Evolutionary conservation across 2,797 vertebrate species (phyloP).

Genomic region (Dermochelys coriacea): DNA sequence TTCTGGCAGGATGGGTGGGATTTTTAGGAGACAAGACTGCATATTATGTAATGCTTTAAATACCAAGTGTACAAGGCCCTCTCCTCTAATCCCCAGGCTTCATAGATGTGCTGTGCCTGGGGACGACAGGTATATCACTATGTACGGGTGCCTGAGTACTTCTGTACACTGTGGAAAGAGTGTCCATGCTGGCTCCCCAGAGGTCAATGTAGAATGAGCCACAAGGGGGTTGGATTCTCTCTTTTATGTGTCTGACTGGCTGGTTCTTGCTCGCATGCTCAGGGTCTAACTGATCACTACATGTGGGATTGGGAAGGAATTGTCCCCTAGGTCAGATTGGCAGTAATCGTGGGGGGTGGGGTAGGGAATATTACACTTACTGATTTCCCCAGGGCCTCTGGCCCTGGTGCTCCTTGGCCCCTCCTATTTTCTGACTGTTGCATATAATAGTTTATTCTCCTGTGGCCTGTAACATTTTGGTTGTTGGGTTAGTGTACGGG

Average conservation of each 20-base stretch:
- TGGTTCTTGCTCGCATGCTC: not conserved
- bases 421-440: not conserved
- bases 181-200: not conserved
- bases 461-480: not conserved
- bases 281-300: not conserved
- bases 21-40: not conserved
- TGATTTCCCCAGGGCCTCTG: not conserved
- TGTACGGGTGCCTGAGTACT: not conserved
- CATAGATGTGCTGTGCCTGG: not conserved
- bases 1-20: not conserved
- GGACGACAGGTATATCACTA: not conserved
- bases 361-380: not conserved
- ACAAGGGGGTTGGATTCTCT: not conserved
- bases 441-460: too few species aligned
- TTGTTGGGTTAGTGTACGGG: not conserved
- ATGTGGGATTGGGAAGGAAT: not conserved
- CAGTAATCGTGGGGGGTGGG: not conserved
- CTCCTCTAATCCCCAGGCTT: not conserved
- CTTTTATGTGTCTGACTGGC: not conserved
- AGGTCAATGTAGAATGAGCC: not conserved
- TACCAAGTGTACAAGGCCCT: not conserved
- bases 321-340: not conserved
- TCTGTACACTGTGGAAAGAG: not conserved
- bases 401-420: not conserved
- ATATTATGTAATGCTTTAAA: not conserved